Evolutionary conservation across 2,797 vertebrate species (phyloP).

Genomic region (Lates japonicus): DNA sequence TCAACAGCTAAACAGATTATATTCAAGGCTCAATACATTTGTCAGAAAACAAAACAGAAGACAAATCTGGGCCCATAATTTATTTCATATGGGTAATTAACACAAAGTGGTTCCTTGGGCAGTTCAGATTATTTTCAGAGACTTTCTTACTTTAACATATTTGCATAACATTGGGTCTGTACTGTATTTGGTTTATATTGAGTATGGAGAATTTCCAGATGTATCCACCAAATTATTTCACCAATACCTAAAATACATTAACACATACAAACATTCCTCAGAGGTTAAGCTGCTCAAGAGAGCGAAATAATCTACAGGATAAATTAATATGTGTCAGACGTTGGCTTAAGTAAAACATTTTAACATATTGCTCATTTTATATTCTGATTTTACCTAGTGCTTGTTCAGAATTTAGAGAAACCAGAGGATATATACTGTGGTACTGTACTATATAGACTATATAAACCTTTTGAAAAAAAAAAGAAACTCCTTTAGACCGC

Average conservation of each 20-base stretch:
- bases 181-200: constrained; percentile 1
- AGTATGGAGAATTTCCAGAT: background rate
- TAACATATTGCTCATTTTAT: constrained; percentile 18
- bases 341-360: background rate
- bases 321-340: constrained; percentile 14
- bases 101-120: background rate
- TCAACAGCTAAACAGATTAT: constrained; percentile 51
- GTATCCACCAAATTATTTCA: background rate
- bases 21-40: constrained; percentile 50
- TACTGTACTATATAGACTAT: too few species aligned
- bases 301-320: constrained; percentile 19
- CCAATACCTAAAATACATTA: background rate
- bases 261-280: constrained; percentile 14
- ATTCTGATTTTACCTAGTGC: constrained; percentile 13
- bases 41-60: constrained; percentile 33
- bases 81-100: constrained; percentile 7
- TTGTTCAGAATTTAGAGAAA: constrained; percentile 5
- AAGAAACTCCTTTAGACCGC: too few species aligned
- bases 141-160: background rate
- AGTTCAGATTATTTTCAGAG: background rate
- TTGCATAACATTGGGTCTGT: background rate
- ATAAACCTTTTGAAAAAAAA: too few species aligned
- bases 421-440: too few species aligned
- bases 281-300: constrained; percentile 9
- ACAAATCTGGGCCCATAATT: background rate